Percentiles rank a stretch among this genome's conserved stretches.
Conservation (phyloP, 2,888 invertebrate genomes). For the Podotricha telesiphe region DNA sequence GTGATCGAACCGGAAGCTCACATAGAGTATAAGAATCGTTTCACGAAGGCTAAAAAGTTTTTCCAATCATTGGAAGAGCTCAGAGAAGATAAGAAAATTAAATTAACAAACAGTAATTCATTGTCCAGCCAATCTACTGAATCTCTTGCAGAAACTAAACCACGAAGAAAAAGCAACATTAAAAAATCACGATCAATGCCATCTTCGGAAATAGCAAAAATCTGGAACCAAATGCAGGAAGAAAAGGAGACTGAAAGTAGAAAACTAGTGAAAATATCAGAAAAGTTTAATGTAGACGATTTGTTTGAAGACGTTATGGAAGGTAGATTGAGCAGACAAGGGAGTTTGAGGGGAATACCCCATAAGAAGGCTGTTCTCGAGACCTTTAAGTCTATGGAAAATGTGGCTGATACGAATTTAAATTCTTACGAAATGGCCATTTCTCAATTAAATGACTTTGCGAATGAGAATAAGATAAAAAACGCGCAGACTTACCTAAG, state of each 20-base stretch:
- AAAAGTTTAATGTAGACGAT: slow-evolving; percentile 80
- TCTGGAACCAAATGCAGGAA: slow-evolving; percentile 68
- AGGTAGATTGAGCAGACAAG: slow-evolving; percentile 74
- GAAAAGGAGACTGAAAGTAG: slow-evolving; percentile 51
- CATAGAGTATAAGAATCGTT: slow-evolving; percentile 74
- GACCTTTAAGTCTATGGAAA: slow-evolving; percentile 80
- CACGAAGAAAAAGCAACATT: slow-evolving; percentile 51
- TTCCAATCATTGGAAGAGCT: slow-evolving; percentile 79
- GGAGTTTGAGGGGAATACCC: slow-evolving; percentile 80
- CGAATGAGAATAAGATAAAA: slow-evolving; percentile 61
- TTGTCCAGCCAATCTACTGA: slow-evolving; percentile 65
- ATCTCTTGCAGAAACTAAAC: slow-evolving; percentile 63
- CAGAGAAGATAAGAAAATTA: slow-evolving; percentile 62
- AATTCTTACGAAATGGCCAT: slow-evolving; percentile 73
- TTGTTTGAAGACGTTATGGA: slow-evolving; percentile 78
- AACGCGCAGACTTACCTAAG: slow-evolving; percentile 76
- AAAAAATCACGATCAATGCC: slow-evolving; percentile 75
- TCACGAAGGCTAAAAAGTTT: slow-evolving; percentile 75
- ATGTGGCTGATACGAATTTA: slow-evolving; percentile 63
- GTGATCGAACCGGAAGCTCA: slow-evolving; percentile 55
- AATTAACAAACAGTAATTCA: slow-evolving; percentile 72
- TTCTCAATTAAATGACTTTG: slow-evolving; percentile 65
- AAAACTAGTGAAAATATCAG: slow-evolving; percentile 76
- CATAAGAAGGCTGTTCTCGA: slow-evolving; percentile 81
- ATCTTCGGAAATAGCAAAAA: slow-evolving; percentile 73